Evolutionary conservation across 2,888 invertebrate species (phyloP).

Genomic region (Sarcophaga variegata): DNA sequence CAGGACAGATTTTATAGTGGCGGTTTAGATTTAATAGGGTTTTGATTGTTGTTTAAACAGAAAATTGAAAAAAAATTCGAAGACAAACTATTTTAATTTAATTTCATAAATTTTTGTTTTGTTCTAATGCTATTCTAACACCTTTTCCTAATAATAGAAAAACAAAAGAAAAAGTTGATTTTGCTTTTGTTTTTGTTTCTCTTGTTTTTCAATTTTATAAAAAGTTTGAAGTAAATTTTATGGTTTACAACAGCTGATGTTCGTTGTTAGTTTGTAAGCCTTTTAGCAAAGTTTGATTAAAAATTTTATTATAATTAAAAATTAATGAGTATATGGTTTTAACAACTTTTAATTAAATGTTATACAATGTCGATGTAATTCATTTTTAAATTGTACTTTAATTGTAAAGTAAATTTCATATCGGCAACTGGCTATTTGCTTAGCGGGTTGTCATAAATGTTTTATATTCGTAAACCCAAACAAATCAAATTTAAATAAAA

Average conservation of each 20-base stretch:
- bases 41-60: slow-evolving; percentile 28
- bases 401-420: no score
- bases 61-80: background rate
- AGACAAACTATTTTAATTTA: slow-evolving; percentile 22
- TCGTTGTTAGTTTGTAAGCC: background rate
- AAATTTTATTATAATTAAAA: slow-evolving; percentile 44
- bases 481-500: no score
- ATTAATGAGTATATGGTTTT: slow-evolving; percentile 46
- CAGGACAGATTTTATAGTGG: slow-evolving; percentile 7
- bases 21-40: slow-evolving; percentile 45
- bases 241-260: slow-evolving; percentile 1
- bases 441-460: no score
- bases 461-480: no score
- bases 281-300: slow-evolving; percentile 39
- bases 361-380: background rate
- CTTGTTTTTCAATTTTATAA: background rate
- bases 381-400: no score
- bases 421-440: no score
- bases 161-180: background rate
- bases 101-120: slow-evolving; percentile 30
- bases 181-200: background rate
- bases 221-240: slow-evolving; percentile 26
- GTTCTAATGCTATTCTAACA: slow-evolving; percentile 24
- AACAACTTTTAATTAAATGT: slow-evolving; percentile 52
- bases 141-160: slow-evolving; percentile 22